Base-by-base conservation (phyloP, 2,888 invertebrate genomes). In the Spisula subtruncata region DNA sequence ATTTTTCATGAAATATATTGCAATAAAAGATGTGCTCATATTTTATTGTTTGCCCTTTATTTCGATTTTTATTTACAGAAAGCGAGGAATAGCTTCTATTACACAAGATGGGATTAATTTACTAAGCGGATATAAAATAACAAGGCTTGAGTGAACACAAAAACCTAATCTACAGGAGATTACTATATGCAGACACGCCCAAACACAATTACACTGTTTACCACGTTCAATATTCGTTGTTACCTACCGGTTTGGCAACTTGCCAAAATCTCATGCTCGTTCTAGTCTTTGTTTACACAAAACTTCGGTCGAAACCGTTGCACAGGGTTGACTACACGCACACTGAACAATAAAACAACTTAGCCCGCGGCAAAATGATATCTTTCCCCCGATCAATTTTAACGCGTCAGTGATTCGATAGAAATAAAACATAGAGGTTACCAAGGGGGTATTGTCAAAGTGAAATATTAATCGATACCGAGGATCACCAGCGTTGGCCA, bases 381-480 rank as follows among this genome's bases (percentile, higher is more conserved):
- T 83, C 81, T 89, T 81, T 86, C 81, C 51, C 54, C 51, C 83
- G 84, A 85, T 87, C 80, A 82, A 82, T 85, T 81, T 80, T 80
- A 87, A 86, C 88, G 90, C 92, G 89, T 87, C 90, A 83, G 56
- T 87, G 92, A 87, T 81, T 83, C 87, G 81, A 87, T 81, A 83
- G 85, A 89, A 87, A 87, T 82, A 81, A 54, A 80, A 85, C 75
- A 81, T 84, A 46, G 56, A 29, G 83, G 83, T 83, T 85, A 85
- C 84, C 84, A 75, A 46, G 32, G 83, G 84, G 84, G 84, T 75
- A 29, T 29, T 75, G 71, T 84, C 84, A 75, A 75, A 71, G 41
- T 84, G 75, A 75, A 75, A 75, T 41, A 41, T 35, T 75, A 75
- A 75, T 75, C 75, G 75, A 75, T 75, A 75, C 75, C 0, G 16